Evolutionary conservation across 92 coral and sea anemone genomes (phyloP).

Genomic region (Chrysogorgia sp.): DNA sequence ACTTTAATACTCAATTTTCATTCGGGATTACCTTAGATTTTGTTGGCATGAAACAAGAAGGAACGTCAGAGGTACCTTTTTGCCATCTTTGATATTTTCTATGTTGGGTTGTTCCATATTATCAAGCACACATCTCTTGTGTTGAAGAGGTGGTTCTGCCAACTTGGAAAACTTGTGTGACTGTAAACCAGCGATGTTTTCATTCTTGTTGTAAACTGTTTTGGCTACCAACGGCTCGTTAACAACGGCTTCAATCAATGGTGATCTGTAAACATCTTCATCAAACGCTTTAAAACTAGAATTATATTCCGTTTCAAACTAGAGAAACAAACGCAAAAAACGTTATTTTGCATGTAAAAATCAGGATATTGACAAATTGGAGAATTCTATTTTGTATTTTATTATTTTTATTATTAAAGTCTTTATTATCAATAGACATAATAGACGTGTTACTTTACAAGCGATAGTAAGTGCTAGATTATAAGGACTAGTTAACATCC

Average conservation of each 20-base stretch:
- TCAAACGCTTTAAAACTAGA: constrained; percentile 41
- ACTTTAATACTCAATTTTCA: too few relatives aligned
- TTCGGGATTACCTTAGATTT: too few relatives aligned
- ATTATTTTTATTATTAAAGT: too few relatives aligned
- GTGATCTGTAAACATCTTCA: constrained; percentile 25
- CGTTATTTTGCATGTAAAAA: not conserved
- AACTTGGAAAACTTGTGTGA: constrained; percentile 22
- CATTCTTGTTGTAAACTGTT: not conserved
- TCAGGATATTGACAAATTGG: too few relatives aligned
- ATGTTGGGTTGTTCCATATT: not conserved
- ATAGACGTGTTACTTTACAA: too few relatives aligned
- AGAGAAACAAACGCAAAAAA: not conserved
- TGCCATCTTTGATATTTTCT: not conserved
- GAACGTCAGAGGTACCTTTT: not conserved
- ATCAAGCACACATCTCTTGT: not conserved
- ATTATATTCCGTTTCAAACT: constrained; percentile 39
- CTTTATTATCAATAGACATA: too few relatives aligned
- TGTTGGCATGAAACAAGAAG: too few relatives aligned
- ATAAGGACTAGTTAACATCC: too few relatives aligned
- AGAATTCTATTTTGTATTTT: too few relatives aligned
- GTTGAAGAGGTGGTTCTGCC: constrained; percentile 33
- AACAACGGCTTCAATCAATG: constrained; percentile 16
- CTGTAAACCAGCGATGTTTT: constrained; percentile 19
- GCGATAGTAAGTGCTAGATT: too few relatives aligned
- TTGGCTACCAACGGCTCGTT: constrained; percentile 2